Evolutionary conservation across 53 echinoderm and acorn worm genomes (phyloP).

Genomic region (Pentamera pediparva): DNA sequence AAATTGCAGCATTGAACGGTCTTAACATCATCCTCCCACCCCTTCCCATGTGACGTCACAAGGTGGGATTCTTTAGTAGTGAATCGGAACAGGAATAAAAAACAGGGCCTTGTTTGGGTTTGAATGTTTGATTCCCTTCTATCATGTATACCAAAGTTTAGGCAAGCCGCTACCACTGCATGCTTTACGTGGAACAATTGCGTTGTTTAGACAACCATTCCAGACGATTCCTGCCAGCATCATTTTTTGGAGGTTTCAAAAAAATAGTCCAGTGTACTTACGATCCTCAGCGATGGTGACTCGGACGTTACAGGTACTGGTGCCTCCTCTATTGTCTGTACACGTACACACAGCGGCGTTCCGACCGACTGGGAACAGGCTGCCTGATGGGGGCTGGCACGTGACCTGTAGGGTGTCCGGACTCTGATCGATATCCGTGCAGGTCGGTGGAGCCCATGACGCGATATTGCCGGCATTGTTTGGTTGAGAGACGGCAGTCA

Average conservation of each 20-base stretch:
- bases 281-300: not conserved
- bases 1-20: too few relatives aligned
- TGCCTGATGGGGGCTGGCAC: not conserved
- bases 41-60: too few relatives aligned
- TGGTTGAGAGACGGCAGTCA: not conserved
- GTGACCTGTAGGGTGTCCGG: not conserved
- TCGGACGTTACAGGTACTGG: not conserved
- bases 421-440: conserved; percentile 10
- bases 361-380: not conserved
- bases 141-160: too few relatives aligned
- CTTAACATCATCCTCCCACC: too few relatives aligned
- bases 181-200: too few relatives aligned
- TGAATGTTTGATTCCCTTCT: too few relatives aligned
- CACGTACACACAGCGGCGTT: not conserved
- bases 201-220: too few relatives aligned
- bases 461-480: not conserved
- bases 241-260: not conserved
- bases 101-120: too few relatives aligned
- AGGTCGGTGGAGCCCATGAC: not conserved
- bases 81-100: too few relatives aligned
- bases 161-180: too few relatives aligned
- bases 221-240: too few relatives aligned
- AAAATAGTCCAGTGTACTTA: not conserved
- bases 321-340: not conserved
- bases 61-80: too few relatives aligned